Base-by-base conservation (phyloP, 2,888 invertebrate species). In the Auanema freiburgensis region DNA sequence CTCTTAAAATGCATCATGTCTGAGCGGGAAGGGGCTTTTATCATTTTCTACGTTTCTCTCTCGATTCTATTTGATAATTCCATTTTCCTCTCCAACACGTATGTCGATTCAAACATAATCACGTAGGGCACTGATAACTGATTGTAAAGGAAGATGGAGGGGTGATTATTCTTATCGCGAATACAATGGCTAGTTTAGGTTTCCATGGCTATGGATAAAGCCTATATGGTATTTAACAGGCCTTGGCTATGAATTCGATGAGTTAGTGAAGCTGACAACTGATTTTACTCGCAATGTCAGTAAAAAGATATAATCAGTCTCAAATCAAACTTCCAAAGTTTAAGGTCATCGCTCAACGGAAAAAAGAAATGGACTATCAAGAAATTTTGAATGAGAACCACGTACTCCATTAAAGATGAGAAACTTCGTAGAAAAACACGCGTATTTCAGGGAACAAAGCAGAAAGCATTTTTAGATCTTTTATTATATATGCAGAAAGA, bases 161-260 rank as follows among this genome's bases (percentile, higher is more conserved):
- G n/a, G n/a, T n/a, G n/a, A n/a, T n/a, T n/a, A n/a, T n/a, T n/a
- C n/a, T n/a, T 8, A 33, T 33, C 8, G 3, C 33, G 4, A 33
- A 33, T 33, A 5, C 33, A 33, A 33, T 8, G 33, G 23, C 18
- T 12, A n/a, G 25, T 58, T 18, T 40, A 63, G 63, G 40, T 53
- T 69, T 23, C 69, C 69, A 23, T 69, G 65, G 60, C 56, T 68
- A 0, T 87, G 88, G 79, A 78, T 84, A 0, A 85, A 88, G 41
- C 83, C 85, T 1, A 78, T 89, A 44, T 91, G 89, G 82, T 87
- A 88, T 69, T 84, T 89, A 4, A 85, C 89, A 0, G 83, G 82
- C 1, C 85, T 88, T 56, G 73, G 72, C 0, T 64, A 59, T 44
- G 68, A 67, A 44, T 78, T 72, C 50, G 66, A 72, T 25, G 25